phyloP scores from a whole-genome alignment of 1,140 invertebrate species.

The Solenopsis fugax region DNA sequence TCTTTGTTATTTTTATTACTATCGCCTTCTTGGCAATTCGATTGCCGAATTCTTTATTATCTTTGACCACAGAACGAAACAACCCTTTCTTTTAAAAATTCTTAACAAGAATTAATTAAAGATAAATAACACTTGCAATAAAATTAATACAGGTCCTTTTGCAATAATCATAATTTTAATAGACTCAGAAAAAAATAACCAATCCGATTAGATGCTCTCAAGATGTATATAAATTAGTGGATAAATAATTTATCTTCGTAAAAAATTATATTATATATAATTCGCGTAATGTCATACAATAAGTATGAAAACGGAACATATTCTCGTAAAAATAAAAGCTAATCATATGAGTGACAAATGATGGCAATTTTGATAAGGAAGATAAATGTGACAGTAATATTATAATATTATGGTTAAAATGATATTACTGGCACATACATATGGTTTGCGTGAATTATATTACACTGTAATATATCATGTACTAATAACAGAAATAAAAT shows the following conservation, averaged over 20 bases:
- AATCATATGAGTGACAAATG: constrained; percentile 20
- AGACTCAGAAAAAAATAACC: neutral
- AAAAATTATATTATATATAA: constrained; percentile 16
- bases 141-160: constrained; percentile 36
- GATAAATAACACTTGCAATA: constrained; percentile 48
- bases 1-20: constrained; percentile 64
- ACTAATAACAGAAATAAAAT: constrained; percentile 54
- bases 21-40: constrained; percentile 44
- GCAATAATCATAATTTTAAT: constrained; percentile 8
- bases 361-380: constrained; percentile 62
- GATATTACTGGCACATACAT: neutral
- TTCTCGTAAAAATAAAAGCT: neutral
- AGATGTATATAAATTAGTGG: neutral
- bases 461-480: neutral
- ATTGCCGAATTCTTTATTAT: constrained; percentile 78
- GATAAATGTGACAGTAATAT: constrained; percentile 50
- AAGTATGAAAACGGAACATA: neutral
- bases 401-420: neutral
- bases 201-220: neutral
- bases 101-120: constrained; percentile 38
- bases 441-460: neutral
- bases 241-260: neutral
- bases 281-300: neutral
- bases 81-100: constrained; percentile 34
- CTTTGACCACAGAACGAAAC: constrained; percentile 1